A percentile compares a stretch with the other conserved stretches of the same genome.
These are phyloP conservation scores for Pseudococcus viburni DNA, from an alignment of 2,888 invertebrate species.

Conservation along the genomic window DNA sequence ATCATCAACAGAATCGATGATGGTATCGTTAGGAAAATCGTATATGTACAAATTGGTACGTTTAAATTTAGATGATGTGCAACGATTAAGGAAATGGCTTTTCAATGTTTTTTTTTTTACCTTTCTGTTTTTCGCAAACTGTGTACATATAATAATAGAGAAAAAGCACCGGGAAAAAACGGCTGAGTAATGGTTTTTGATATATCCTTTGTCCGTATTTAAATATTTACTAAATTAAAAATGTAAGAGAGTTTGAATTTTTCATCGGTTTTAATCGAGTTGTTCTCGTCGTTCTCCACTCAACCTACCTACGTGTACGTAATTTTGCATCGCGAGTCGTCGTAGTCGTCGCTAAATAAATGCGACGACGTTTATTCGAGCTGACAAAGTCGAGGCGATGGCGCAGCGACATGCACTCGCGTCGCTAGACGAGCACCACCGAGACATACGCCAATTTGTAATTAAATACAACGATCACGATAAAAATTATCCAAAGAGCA, in stretches of 20 bases:
- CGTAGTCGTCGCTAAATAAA: not conserved
- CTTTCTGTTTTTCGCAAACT: not conserved
- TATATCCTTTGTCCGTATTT: constrained; percentile 28
- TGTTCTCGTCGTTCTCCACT: not conserved
- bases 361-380: not conserved
- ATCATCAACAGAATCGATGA: not conserved
- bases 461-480: constrained; percentile 54
- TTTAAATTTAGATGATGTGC: constrained; percentile 18
- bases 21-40: not conserved
- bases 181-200: constrained; percentile 25
- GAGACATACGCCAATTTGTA: constrained; percentile 50
- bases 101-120: constrained; percentile 34
- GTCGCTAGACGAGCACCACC: not conserved
- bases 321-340: not conserved
- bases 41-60: constrained; percentile 2
- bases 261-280: constrained; percentile 34
- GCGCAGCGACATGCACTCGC: not conserved
- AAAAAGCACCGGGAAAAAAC: not conserved
- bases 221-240: constrained; percentile 45
- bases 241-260: constrained; percentile 34
- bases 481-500: constrained; percentile 45
- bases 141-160: not conserved
- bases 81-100: constrained; percentile 43
- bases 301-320: not conserved
- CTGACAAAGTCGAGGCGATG: not conserved